Base-by-base conservation (phyloP, 1,140 invertebrate species). In the Diplogasteroides magnus region DNA sequence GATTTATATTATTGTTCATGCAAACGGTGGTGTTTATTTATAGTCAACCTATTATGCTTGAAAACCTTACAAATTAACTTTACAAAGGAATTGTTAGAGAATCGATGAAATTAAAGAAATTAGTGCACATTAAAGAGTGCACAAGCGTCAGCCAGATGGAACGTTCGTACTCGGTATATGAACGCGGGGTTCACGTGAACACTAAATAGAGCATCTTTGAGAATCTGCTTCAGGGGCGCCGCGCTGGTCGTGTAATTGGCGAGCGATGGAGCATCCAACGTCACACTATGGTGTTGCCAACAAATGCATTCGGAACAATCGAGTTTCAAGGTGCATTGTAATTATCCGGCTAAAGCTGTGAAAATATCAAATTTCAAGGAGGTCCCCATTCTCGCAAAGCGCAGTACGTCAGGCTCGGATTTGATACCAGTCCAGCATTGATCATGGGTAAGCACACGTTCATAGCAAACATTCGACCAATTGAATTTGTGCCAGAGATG, bases 281-380 rank as follows among this genome's bases (percentile, higher is more conserved):
- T 29, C 75, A 78, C 58, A 80, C 78, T 14, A 61, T 72, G 1
- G 55, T 27, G 1, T 57, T 58, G 2, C 78, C 80, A 26, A 97
- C 95, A 0, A 93, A 98, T 85, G 93, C 94, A 1, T 97, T 93
- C 85, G 95, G 95, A 29, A 95, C 91, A 25, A 91, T 98, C 61
- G 93, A 98, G 85, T 98, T 98, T 84, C 93, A 97, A 84, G 93
- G 69, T 71, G 26, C 14, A 56, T 15, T 19, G 23, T 56, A 0
- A 56, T 56, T 19, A 19, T 56, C 28, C 23, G 15, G 23, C 15
- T 23, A 19, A 19, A 19, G 23, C 23, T 56, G 15, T 56, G 55
- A 56, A 56, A 56, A 15, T 1, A 15, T 31, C 31, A 1, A 6
- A 56, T 55, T 23, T 60, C 1, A 25, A 71, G 69, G 79, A 55